Base-by-base conservation (phyloP, 2,113 vertebrate genomes). In the Actinemys pallida region DNA sequence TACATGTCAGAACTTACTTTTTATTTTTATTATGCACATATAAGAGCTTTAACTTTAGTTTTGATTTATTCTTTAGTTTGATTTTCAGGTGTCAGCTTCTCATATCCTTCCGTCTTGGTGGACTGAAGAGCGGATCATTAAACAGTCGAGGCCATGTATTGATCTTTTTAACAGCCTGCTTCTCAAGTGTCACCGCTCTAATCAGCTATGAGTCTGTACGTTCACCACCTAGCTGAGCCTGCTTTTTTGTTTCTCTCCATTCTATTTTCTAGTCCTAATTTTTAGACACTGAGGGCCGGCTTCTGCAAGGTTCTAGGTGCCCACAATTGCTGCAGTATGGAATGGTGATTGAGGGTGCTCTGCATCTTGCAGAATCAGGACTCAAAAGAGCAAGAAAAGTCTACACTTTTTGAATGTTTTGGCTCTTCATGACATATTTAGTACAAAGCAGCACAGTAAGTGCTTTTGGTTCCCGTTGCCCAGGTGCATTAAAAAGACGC, bases 381-480 rank as follows among this genome's bases (percentile, higher is more conserved):
- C 90, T 52, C 0, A 5, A 49, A 69, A 87, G 81, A 89, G 19
- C 59, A 53, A 7, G 0, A 1, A 13, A 8, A 49, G 86, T 88
- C 35, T 52, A 86, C 62, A 25, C 39, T 95, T 22, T 19, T 78
- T 82, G 75, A 88, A 65, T 86, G 76, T 86, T 87, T 86, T 56
- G 52, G 42, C n/a, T 92, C 47, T 56, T 14, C 79, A n/a, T 79
- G 59, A 78, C 31, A 8, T 72, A 80, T 84, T 93, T 90, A 45
- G 81, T 88, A 92, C 90, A 92, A 90, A 84, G 29, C 72, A 53
- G 76, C 83, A 57, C 50, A 83, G 80, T 81, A 42, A 84, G 52
- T 86, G 91, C 83, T 75, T 93, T 88, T 83, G 27, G 53, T 95
- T 92, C 95, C 90, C 54, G 91, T 96, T 95, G 89, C 95, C 95